Percentiles rank a stretch among this genome's conserved stretches.
These are phyloP conservation scores for Cranoglanis bouderius DNA, from an alignment of 2,113 vertebrate species.

Conservation along the genomic window DNA sequence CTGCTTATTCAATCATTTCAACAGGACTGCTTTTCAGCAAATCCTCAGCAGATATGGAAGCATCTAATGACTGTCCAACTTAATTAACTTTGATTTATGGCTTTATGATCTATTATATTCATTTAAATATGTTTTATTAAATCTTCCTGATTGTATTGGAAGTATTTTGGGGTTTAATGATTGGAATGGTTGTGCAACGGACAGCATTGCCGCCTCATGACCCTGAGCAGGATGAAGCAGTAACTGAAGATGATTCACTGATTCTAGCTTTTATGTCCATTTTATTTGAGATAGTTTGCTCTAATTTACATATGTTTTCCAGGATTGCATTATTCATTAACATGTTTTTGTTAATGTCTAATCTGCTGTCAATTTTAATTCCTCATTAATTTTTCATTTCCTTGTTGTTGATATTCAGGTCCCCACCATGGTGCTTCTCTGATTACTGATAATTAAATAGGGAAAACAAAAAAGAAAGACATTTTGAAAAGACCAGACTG, in stretches of 20 bases:
- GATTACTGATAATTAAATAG: background rate
- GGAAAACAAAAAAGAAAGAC: background rate
- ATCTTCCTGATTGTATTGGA: background rate
- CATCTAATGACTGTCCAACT: background rate
- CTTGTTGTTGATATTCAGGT: background rate
- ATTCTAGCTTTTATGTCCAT: background rate
- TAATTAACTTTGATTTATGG: background rate
- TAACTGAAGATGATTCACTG: background rate
- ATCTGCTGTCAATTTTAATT: slow-evolving; percentile 12
- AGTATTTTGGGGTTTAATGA: background rate
- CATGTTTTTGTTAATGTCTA: background rate
- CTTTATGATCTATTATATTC: background rate
- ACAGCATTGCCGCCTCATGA: background rate
- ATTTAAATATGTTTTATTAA: background rate
- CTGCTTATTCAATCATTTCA: slow-evolving; percentile 17
- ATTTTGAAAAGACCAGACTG: background rate
- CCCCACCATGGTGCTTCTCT: background rate
- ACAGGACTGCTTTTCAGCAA: background rate
- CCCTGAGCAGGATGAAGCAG: background rate
- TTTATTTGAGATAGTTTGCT: background rate
- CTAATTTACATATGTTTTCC: slow-evolving; percentile 1
- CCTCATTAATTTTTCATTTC: background rate
- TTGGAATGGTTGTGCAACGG: background rate
- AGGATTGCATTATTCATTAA: slow-evolving; percentile 1
- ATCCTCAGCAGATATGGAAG: background rate